phyloP scores from a whole-genome alignment of 2,113 vertebrate genomes.

The Hypanus sabinus region DNA sequence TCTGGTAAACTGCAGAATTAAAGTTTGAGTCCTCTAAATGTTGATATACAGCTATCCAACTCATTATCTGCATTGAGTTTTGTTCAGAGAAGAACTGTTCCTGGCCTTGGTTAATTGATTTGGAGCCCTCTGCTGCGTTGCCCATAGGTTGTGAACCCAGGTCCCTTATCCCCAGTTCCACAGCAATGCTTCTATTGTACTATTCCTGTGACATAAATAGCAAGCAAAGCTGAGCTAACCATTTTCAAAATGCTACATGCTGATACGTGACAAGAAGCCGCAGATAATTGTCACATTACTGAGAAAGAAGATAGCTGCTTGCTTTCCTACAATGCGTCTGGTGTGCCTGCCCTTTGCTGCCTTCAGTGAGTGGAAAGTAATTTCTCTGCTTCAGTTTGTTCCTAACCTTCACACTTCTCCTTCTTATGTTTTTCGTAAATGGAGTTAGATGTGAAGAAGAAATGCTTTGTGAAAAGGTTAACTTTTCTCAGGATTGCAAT shows the following conservation, averaged over 20 bases:
- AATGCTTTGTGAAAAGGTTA: neutral
- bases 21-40: neutral
- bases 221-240: neutral
- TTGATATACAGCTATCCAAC: neutral
- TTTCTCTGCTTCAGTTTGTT: neutral
- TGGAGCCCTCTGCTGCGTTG: neutral
- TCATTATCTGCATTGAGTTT: neutral
- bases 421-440: neutral
- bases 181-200: neutral
- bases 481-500: neutral
- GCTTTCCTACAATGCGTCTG: neutral
- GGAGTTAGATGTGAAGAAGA: neutral
- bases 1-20: neutral
- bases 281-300: neutral
- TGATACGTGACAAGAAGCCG: neutral
- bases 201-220: neutral
- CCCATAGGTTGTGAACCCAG: neutral
- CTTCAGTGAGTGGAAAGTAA: neutral
- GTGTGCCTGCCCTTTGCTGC: neutral
- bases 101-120: neutral
- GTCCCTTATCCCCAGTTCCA: neutral
- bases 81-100: neutral
- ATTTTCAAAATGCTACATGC: neutral
- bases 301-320: neutral
- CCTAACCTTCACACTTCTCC: neutral